Conservation (phyloP, 2,113 vertebrate genomes). For the Delphinapterus leucas region DNA sequence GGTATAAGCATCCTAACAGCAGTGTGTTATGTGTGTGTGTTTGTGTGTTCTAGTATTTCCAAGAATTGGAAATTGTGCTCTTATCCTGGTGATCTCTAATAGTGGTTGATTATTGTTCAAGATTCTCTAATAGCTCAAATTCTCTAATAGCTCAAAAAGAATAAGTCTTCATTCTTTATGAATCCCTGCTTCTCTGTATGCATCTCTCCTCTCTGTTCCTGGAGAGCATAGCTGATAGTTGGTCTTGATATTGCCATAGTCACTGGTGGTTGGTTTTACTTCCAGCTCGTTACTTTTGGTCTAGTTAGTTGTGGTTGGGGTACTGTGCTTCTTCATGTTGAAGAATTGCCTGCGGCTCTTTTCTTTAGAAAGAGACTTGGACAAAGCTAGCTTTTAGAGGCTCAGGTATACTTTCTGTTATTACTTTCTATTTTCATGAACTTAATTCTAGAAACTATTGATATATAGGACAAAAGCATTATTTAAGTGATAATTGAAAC, state of each 20-base stretch:
- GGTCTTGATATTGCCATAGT: neutral
- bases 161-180: neutral
- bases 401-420: neutral
- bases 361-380: neutral
- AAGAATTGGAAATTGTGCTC: neutral
- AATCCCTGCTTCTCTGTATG: neutral
- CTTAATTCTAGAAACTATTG: neutral
- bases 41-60: neutral
- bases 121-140: neutral
- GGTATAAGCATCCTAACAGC: neutral
- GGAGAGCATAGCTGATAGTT: neutral
- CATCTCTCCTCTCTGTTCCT: neutral
- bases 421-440: neutral
- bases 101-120: neutral
- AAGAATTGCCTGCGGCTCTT: neutral
- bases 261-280: neutral
- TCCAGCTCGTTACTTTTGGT: neutral
- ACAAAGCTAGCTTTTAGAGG: neutral
- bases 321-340: neutral
- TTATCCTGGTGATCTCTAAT: neutral
- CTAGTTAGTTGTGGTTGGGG: neutral
- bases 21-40: neutral
- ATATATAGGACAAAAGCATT: neutral
- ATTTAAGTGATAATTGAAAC: conserved; percentile 32
- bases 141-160: neutral